Conservation (phyloP, 2,888 invertebrate species). For the Drosophila paranaensis region DNA sequence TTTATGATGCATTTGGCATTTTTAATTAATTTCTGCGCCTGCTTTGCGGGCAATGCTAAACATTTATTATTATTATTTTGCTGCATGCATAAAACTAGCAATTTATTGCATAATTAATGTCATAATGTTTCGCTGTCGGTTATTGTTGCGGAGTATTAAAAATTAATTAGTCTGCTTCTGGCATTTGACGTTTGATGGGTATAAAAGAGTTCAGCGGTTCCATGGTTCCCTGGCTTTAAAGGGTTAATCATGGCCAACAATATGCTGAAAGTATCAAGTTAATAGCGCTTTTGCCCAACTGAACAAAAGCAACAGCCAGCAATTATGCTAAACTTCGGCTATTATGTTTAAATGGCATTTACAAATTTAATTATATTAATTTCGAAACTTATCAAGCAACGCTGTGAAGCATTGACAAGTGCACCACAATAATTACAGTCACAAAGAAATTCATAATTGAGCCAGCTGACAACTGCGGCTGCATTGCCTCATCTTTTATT, state of each 20-base stretch:
- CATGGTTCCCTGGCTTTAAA: neutral
- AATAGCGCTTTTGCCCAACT: neutral
- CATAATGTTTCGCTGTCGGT: conserved; percentile 28
- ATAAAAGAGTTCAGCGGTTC: neutral
- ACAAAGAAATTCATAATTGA: conserved; percentile 2
- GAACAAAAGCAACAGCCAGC: neutral
- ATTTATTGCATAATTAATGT: conserved; percentile 75
- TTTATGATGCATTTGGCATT: conserved; percentile 71
- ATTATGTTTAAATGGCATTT: neutral
- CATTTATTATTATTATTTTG: conserved; percentile 47
- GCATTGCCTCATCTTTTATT: neutral
- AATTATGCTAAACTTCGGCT: conserved; percentile 2
- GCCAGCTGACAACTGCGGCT: neutral
- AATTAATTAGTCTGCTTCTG: conserved; percentile 43
- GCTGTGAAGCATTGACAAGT: neutral
- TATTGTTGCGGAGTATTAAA: conserved; percentile 35
- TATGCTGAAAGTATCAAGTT: conserved; percentile 6
- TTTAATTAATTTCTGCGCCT: conserved; percentile 69
- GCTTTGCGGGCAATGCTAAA: conserved; percentile 26
- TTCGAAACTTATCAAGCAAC: neutral
- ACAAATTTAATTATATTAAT: conserved; percentile 1
- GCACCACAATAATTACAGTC: neutral
- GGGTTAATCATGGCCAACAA: conserved; percentile 4
- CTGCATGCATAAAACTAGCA: conserved; percentile 37
- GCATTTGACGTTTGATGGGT: conserved; percentile 6